phyloP scores from a whole-genome alignment of 2,113 vertebrate genomes.

The Apeltes quadracus region DNA sequence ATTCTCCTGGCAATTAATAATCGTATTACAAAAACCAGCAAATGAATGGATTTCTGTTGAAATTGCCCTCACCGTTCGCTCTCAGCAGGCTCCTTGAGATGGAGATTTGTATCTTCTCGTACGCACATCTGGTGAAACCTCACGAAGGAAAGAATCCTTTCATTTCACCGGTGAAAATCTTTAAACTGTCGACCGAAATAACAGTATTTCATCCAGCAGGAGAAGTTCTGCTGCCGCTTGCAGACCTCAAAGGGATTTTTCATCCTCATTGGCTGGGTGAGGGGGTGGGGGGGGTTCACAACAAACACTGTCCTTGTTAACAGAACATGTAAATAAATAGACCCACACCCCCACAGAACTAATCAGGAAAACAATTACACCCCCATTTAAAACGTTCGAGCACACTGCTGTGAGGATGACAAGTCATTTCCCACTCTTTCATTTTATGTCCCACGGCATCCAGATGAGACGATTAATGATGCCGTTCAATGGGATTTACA shows the following conservation, averaged over 20 bases:
- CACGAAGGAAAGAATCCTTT: constrained; percentile 24
- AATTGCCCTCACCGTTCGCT: constrained; percentile 31
- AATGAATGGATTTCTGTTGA: constrained; percentile 18
- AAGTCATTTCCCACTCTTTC: constrained; percentile 74
- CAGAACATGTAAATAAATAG: constrained; percentile 77
- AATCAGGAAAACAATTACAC: constrained; percentile 78
- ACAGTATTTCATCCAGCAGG: constrained; percentile 40
- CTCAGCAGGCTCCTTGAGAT: constrained; percentile 28
- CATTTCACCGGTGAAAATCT: constrained; percentile 39
- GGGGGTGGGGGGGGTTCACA: constrained; percentile 65
- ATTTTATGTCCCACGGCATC: constrained; percentile 71
- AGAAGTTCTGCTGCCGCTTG: constrained; percentile 52
- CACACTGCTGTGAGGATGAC: constrained; percentile 75
- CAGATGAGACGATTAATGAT: constrained; percentile 78
- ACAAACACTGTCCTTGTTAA: constrained; percentile 76
- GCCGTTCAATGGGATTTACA: constrained; percentile 73
- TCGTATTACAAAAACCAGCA: neutral
- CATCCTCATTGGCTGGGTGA: constrained; percentile 52
- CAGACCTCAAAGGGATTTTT: constrained; percentile 69
- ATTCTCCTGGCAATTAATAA: constrained; percentile 2
- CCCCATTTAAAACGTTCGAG: constrained; percentile 71
- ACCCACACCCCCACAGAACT: constrained; percentile 69
- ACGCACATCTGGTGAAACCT: constrained; percentile 38
- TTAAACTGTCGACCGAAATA: constrained; percentile 52
- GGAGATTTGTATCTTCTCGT: constrained; percentile 15